Evolutionary conservation across 2,113 vertebrate species (phyloP).

Genomic region (Lophius piscatorius): DNA sequence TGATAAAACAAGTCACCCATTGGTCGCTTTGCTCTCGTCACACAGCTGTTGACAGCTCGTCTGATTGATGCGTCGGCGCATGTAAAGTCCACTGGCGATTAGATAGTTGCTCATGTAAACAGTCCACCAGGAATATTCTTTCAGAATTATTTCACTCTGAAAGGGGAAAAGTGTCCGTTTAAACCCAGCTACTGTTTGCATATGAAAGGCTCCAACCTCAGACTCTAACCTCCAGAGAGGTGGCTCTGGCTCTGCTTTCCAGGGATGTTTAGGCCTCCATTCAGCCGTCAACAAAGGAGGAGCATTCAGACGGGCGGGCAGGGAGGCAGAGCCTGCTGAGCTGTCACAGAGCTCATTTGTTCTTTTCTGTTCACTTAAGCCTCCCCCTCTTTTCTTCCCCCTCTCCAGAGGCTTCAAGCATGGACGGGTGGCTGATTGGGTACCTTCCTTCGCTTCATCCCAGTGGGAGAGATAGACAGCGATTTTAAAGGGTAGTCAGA

Average conservation of each 20-base stretch:
- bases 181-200: constrained; percentile 81
- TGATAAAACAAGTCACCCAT: too few species aligned
- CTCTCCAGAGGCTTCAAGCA: constrained; percentile 77
- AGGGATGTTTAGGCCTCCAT: constrained; percentile 84
- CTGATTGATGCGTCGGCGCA: too few species aligned
- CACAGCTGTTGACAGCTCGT: too few species aligned
- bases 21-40: too few species aligned
- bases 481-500: constrained; percentile 56
- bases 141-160: too few species aligned
- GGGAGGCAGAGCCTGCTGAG: constrained; percentile 71
- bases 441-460: constrained; percentile 52
- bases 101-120: too few species aligned
- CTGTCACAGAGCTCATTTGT: constrained; percentile 84
- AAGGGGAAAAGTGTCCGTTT: too few species aligned
- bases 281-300: constrained; percentile 83
- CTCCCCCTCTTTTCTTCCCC: constrained; percentile 71
- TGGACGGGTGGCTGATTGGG: constrained; percentile 74
- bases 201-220: constrained; percentile 80
- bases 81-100: too few species aligned
- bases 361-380: constrained; percentile 86
- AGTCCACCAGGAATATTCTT: too few species aligned
- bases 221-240: constrained; percentile 75
- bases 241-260: constrained; percentile 78
- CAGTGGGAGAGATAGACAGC: constrained; percentile 65
- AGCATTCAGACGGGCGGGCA: constrained; percentile 67